Evolutionary conservation across 2,797 vertebrate genomes (phyloP), one percentile per base, ranked within the genome.

Genomic region (Varecia variegata): DNA sequence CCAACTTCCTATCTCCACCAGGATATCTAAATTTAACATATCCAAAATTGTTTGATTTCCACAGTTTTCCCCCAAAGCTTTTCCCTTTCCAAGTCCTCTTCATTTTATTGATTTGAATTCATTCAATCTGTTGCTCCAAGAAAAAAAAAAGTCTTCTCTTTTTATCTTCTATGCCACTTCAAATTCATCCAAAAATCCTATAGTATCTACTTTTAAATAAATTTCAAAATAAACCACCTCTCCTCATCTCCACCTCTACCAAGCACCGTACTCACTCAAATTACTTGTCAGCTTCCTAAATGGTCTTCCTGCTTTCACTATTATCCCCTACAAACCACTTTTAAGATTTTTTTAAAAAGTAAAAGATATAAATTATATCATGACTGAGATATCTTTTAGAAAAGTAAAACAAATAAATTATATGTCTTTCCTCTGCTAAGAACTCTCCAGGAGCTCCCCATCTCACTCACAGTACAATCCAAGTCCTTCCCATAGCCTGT

Each of bases 151-250:
- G 5, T 25, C 45, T 92, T 15, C 14, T 79, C n/a, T 91, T 94
- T 90, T 67, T 23, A 67, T 68, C 32, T 5, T 68, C 3, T 73
- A 76, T 56, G 32, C 21, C 21, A 70, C 43, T 90, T 84, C 40
- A 30, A 86, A 90, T 68, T 47, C 27, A 91, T 54, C 47, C n/a
- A 32, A 62, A 93, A 90, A 5, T 18, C 43, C 68, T 82, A 38
- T 0, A 10, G 9, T 40, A 47, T 88, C 77, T 77, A 60, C 12
- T 32, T 93, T 88, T 71, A 93, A 80, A 68, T 76, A 76, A 4
- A 9, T 58, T 81, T 96, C 88, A 90, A 93, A 94, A 56, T 40
- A 81, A 92, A 77, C 54, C 56, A 47, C 14, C 82, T 95, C 32
- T 87, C 30, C 45, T 54, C 27, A 81, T n/a, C 32, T 17, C 14